phyloP scores from a whole-genome alignment of 2,797 vertebrate genomes.

The Aythya fuligula region DNA sequence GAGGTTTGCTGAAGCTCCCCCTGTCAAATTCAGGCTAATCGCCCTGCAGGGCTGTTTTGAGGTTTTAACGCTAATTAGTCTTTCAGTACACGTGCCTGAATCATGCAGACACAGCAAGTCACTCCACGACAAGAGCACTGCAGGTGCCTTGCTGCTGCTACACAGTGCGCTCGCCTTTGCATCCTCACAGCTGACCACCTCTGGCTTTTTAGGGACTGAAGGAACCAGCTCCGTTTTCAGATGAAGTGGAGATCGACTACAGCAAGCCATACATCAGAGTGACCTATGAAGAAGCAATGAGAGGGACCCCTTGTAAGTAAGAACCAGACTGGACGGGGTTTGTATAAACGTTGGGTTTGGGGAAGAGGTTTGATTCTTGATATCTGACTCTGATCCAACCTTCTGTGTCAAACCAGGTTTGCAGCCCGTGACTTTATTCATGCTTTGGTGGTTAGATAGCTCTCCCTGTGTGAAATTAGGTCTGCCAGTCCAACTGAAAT shows the following conservation, averaged over 20 bases:
- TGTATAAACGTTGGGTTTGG: not conserved
- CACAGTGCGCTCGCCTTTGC: not conserved
- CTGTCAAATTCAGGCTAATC: not conserved
- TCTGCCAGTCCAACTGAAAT: not conserved
- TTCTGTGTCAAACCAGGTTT: not conserved
- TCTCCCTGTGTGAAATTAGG: not conserved
- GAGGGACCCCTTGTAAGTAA: constrained; percentile 91
- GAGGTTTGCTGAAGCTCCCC: not conserved
- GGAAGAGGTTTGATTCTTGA: not conserved
- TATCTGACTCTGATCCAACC: not conserved
- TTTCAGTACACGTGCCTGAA: not conserved
- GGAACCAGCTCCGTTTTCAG: constrained; percentile 93
- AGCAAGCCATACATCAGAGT: constrained; percentile 89
- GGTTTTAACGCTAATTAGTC: constrained; percentile 5
- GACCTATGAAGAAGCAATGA: constrained; percentile 90
- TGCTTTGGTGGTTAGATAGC: not conserved
- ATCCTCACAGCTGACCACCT: not conserved
- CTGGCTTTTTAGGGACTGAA: constrained; percentile 84
- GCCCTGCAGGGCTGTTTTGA: not conserved
- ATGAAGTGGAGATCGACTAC: constrained; percentile 87
- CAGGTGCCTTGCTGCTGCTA: not conserved
- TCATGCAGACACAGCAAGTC: not conserved
- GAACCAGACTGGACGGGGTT: not conserved
- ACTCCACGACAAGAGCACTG: not conserved
- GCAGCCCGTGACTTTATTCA: not conserved